These are phyloP conservation scores for Morphnarchus princeps DNA, from an alignment of 2,113 vertebrate species.

Conservation along the genomic window DNA sequence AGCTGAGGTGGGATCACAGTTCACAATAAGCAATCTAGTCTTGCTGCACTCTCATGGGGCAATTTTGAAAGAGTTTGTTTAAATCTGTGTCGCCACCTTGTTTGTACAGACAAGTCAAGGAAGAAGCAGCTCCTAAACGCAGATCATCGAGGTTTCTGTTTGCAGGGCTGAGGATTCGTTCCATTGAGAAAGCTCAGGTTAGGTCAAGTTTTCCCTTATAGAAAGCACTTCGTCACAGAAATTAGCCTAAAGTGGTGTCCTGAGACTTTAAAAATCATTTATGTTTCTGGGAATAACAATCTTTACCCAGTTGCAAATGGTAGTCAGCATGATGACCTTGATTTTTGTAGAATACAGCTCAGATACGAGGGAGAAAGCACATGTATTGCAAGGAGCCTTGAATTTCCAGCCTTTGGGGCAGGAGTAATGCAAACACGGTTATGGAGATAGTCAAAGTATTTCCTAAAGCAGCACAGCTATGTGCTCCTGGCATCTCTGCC, in stretches of 20 bases:
- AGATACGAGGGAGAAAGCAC: neutral
- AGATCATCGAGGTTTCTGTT: neutral
- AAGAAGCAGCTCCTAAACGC: neutral
- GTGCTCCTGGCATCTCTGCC: neutral
- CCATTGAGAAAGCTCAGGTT: neutral
- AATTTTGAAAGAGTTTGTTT: neutral
- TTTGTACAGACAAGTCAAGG: neutral
- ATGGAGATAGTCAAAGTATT: neutral
- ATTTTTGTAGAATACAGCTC: neutral
- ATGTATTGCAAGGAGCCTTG: neutral
- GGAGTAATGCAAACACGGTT: neutral
- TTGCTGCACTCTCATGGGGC: neutral
- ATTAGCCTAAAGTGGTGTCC: neutral
- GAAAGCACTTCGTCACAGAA: neutral
- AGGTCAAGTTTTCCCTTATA: neutral
- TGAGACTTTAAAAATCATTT: neutral
- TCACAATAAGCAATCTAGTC: neutral
- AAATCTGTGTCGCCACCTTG: neutral
- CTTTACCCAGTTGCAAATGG: neutral
- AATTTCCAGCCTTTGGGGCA: neutral
- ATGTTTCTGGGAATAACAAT: neutral
- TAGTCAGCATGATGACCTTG: neutral
- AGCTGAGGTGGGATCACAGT: neutral
- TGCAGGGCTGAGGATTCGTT: neutral
- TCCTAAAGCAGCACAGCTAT: neutral